Evolutionary conservation across 2,113 vertebrate genomes (phyloP).

Genomic region (Callionymus lyra): DNA sequence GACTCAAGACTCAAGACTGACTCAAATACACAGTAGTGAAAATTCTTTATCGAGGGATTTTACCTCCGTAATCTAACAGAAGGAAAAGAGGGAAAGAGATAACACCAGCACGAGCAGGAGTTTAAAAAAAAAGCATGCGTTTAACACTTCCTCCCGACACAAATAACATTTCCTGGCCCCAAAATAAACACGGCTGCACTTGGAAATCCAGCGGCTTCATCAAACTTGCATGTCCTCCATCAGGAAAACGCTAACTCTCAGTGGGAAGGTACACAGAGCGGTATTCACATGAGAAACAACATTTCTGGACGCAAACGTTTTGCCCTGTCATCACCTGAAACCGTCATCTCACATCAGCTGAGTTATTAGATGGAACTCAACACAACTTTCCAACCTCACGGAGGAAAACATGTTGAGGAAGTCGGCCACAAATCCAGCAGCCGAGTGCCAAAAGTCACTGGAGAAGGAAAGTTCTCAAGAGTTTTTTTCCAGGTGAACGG

Average conservation of each 20-base stretch:
- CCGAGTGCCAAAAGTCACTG: slow-evolving; percentile 13
- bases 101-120: no score
- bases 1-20: no score
- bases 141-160: slow-evolving; percentile 47
- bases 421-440: slow-evolving; percentile 4
- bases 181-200: slow-evolving; percentile 51
- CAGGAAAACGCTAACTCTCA: slow-evolving; percentile 20
- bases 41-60: no score
- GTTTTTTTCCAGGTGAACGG: slow-evolving; percentile 40
- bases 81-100: no score
- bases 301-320: no score
- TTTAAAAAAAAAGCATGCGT: slow-evolving; percentile 22
- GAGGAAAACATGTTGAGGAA: slow-evolving; percentile 6
- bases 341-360: slow-evolving; percentile 6
- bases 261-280: not conserved
- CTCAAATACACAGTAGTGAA: no score
- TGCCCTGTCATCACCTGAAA: slow-evolving; percentile 5
- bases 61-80: no score
- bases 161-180: slow-evolving; percentile 56
- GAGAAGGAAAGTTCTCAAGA: slow-evolving; percentile 14
- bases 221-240: slow-evolving; percentile 20
- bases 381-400: slow-evolving; percentile 1
- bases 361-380: slow-evolving; percentile 15
- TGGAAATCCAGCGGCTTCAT: slow-evolving; percentile 42
- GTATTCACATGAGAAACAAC: slow-evolving; percentile 2